Conservation (phyloP, 2,113 vertebrate genomes). For the Triplophysa rosa region DNA sequence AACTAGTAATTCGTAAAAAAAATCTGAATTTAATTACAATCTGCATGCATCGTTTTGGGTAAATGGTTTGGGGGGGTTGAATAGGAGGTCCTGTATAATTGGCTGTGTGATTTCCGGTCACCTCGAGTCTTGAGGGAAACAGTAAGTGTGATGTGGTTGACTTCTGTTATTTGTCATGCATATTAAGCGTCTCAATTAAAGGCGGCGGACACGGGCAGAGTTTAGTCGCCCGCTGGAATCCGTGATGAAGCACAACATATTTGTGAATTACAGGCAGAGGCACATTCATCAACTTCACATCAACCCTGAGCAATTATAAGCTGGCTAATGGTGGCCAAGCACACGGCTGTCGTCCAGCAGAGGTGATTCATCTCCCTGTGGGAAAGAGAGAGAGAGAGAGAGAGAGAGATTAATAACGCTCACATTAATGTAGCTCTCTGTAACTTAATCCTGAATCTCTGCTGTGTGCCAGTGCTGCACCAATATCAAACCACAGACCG, state of each 20-base stretch:
- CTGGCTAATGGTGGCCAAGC: conserved; percentile 69
- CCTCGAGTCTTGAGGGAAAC: background rate
- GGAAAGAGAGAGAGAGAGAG: conserved; percentile 56
- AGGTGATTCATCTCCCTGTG: conserved; percentile 69
- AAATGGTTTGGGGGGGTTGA: too few relatives aligned
- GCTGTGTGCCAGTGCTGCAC: conserved; percentile 57
- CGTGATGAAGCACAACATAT: conserved; percentile 72
- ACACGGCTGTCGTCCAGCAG: conserved; percentile 62
- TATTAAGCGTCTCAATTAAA: conserved; percentile 51
- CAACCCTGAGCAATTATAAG: conserved; percentile 70
- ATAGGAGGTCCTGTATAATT: background rate
- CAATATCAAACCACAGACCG: background rate
- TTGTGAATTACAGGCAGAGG: conserved; percentile 62
- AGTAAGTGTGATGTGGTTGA: background rate
- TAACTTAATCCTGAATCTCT: conserved; percentile 61
- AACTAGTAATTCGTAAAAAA: too few relatives aligned
- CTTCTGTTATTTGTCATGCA: conserved; percentile 35
- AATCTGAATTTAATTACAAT: too few relatives aligned
- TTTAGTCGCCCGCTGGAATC: conserved; percentile 51
- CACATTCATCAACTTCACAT: conserved; percentile 73
- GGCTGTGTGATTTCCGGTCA: background rate
- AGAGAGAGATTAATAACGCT: conserved; percentile 73
- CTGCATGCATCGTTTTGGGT: too few relatives aligned
- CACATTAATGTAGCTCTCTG: conserved; percentile 72
- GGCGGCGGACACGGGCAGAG: background rate